Percentiles rank a stretch among this genome's conserved stretches.
These are phyloP conservation scores for Aurelia sp. DNA, from an alignment of 30 jellyfish, hydroid and myxozoan genomes.

Conservation along the genomic window DNA sequence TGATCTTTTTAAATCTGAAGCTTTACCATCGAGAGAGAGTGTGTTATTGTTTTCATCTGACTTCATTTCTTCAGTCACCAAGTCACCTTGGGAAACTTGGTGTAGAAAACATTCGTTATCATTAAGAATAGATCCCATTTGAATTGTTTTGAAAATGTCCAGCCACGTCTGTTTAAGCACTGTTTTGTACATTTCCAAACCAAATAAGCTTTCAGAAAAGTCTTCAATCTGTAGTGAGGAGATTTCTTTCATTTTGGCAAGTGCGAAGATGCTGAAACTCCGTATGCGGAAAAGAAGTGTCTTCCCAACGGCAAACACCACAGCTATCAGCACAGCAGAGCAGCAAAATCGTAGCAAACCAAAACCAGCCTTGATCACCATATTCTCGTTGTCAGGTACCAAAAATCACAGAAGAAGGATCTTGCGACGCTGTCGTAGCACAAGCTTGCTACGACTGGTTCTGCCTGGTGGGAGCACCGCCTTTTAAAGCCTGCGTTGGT, in stretches of 20 bases:
- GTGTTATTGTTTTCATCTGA: not conserved
- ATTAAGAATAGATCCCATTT: conserved; percentile 23
- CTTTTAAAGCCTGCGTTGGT: not conserved
- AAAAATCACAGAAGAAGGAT: too few relatives aligned
- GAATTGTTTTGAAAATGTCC: conserved; percentile 14
- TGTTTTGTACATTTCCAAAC: conserved; percentile 58
- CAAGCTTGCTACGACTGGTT: too few relatives aligned
- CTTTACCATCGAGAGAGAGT: not conserved
- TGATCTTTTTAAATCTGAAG: not conserved
- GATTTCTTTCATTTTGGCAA: conserved; percentile 2
- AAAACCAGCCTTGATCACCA: too few relatives aligned
- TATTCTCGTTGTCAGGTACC: too few relatives aligned
- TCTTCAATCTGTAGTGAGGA: conserved; percentile 27
- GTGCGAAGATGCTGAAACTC: not conserved
- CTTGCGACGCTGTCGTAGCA: too few relatives aligned
- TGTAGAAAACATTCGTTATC: not conserved
- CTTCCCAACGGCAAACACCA: not conserved
- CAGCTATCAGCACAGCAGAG: not conserved
- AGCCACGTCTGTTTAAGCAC: conserved; percentile 29
- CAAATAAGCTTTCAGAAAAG: conserved; percentile 46
- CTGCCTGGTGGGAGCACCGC: not conserved
- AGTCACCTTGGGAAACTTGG: not conserved
- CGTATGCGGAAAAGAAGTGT: not conserved
- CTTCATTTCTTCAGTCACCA: not conserved
- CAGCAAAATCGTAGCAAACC: not conserved